A percentile compares a stretch with the other conserved stretches of the same genome.
These are phyloP conservation scores for Drosophila meridionalis DNA, from an alignment of 2,888 invertebrate species.

Conservation along the genomic window DNA sequence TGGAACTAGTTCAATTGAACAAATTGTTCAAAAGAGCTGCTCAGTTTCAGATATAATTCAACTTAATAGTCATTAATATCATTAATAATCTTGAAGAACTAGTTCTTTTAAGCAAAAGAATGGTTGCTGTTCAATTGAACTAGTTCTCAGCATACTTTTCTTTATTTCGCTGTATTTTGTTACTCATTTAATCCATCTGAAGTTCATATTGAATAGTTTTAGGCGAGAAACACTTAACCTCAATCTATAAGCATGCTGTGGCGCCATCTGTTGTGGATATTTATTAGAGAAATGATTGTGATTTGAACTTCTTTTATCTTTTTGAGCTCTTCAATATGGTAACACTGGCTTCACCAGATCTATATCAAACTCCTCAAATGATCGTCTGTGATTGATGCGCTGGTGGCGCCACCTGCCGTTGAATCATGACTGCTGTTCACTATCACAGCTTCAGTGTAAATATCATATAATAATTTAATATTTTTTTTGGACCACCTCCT, in stretches of 20 bases:
- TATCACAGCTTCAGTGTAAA: background rate
- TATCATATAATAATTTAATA: background rate
- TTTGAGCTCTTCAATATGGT: too few relatives aligned
- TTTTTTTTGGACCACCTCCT: too few relatives aligned
- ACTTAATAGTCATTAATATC: too few relatives aligned
- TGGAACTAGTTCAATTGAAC: too few relatives aligned
- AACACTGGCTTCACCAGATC: too few relatives aligned
- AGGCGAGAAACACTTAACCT: background rate
- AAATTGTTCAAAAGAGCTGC: background rate
- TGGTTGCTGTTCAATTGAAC: too few relatives aligned
- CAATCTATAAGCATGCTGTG: background rate
- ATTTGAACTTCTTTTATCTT: too few relatives aligned
- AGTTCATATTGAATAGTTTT: background rate
- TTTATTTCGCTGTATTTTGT: too few relatives aligned
- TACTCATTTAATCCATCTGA: background rate
- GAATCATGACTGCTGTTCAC: background rate
- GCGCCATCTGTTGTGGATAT: background rate
- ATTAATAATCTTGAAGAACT: background rate
- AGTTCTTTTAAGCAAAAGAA: background rate
- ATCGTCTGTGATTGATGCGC: background rate
- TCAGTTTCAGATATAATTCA: background rate
- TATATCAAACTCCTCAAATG: too few relatives aligned
- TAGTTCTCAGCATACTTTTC: too few relatives aligned
- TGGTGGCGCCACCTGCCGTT: conserved; percentile 16
- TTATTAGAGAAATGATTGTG: too few relatives aligned